phyloP scores from a whole-genome alignment of 2,888 invertebrate species.

The Apoderus coryli region DNA sequence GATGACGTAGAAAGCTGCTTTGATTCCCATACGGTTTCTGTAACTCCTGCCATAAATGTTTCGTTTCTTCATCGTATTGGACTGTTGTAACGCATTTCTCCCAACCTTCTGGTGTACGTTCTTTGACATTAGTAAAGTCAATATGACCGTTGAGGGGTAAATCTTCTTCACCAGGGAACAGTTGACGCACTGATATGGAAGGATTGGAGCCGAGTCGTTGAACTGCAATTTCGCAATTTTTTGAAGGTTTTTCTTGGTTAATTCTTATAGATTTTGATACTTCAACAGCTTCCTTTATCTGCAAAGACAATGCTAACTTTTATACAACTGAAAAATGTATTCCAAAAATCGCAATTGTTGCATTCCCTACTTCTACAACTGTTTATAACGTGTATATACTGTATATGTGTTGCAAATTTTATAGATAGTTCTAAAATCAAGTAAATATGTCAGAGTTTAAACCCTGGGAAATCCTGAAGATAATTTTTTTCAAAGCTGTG shows the following conservation, averaged over 20 bases:
- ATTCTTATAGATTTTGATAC: no score
- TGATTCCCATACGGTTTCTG: conserved; percentile 80
- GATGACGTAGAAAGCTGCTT: conserved; percentile 68
- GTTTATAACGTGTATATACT: no score
- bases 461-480: no score
- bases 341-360: no score
- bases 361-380: no score
- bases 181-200: conserved; percentile 65
- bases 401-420: no score
- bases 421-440: no score
- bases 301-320: conserved; percentile 8
- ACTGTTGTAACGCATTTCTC: conserved; percentile 65
- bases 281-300: conserved; percentile 17
- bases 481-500: no score
- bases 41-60: conserved; percentile 63
- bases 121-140: conserved; percentile 56
- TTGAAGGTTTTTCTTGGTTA: no score
- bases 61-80: conserved; percentile 72
- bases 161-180: conserved; percentile 74
- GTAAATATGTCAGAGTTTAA: no score
- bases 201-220: conserved; percentile 60
- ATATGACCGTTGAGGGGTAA: conserved; percentile 61
- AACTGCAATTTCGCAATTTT: conserved; percentile 40
- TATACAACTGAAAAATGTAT: no score
- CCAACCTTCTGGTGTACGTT: conserved; percentile 72